These are phyloP conservation scores for Trichopoda pennipes DNA, from an alignment of 2,888 invertebrate genomes.

Conservation along the genomic window DNA sequence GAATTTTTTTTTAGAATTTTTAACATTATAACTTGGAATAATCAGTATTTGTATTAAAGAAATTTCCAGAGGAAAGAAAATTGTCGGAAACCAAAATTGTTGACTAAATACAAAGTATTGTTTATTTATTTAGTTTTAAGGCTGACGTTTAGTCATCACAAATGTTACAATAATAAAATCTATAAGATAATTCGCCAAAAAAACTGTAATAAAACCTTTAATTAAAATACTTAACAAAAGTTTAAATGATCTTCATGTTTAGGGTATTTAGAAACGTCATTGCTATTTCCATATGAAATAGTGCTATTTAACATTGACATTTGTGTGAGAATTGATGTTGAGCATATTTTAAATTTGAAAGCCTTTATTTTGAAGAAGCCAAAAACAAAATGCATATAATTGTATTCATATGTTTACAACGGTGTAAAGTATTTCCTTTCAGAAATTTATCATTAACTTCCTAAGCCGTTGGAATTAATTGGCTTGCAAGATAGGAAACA, in stretches of 20 bases:
- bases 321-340: constrained; percentile 52
- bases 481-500: constrained; percentile 52
- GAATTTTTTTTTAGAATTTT: no score
- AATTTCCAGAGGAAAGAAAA: no score
- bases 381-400: background rate
- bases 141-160: no score
- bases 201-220: no score
- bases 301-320: constrained; percentile 21
- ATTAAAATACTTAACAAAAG: background rate
- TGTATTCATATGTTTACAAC: constrained; percentile 55
- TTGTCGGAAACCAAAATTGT: no score
- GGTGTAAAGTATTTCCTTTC: constrained; percentile 55
- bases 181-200: no score
- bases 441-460: constrained; percentile 44
- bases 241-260: background rate
- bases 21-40: no score
- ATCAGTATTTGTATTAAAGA: no score
- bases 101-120: no score
- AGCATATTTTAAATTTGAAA: constrained; percentile 24
- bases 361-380: constrained; percentile 8
- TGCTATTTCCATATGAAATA: background rate
- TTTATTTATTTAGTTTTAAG: no score
- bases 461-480: constrained; percentile 57
- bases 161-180: no score
- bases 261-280: background rate